phyloP scores from a whole-genome alignment of 2,888 invertebrate species.

The Lochmaea crataegi region DNA sequence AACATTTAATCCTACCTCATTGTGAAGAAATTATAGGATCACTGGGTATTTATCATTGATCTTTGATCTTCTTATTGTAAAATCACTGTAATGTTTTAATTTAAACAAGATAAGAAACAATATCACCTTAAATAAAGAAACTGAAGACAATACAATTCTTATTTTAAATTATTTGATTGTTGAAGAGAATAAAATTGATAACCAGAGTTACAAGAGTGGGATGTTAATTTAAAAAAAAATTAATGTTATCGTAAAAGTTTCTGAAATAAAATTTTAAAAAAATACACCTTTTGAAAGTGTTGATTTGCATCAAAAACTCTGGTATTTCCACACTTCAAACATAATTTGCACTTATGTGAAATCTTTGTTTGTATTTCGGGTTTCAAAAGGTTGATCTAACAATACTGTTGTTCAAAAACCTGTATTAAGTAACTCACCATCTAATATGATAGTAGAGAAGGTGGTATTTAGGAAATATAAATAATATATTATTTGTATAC shows the following conservation, averaged over 20 bases:
- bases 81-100: conserved; percentile 5
- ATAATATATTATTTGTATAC: conserved; percentile 3
- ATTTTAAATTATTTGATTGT: too few relatives aligned
- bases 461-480: not conserved
- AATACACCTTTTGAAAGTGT: not conserved
- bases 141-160: not conserved
- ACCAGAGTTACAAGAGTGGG: not conserved
- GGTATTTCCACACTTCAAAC: conserved; percentile 15
- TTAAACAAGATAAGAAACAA: conserved; percentile 1
- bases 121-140: not conserved
- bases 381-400: not conserved
- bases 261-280: too few relatives aligned
- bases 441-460: conserved; percentile 2
- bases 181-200: not conserved
- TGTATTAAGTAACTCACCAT: conserved; percentile 15
- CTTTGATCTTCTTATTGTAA: conserved; percentile 15
- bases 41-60: conserved; percentile 15
- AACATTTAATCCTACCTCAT: too few relatives aligned
- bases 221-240: not conserved
- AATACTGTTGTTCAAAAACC: conserved; percentile 11
- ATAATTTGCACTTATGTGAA: conserved; percentile 6
- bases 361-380: conserved; percentile 1
- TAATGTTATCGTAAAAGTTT: not conserved
- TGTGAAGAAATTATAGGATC: too few relatives aligned
- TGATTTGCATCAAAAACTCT: not conserved